These are phyloP conservation scores for Rhegmatorhina hoffmannsi DNA, from an alignment of 2,113 vertebrate species.

Conservation along the genomic window DNA sequence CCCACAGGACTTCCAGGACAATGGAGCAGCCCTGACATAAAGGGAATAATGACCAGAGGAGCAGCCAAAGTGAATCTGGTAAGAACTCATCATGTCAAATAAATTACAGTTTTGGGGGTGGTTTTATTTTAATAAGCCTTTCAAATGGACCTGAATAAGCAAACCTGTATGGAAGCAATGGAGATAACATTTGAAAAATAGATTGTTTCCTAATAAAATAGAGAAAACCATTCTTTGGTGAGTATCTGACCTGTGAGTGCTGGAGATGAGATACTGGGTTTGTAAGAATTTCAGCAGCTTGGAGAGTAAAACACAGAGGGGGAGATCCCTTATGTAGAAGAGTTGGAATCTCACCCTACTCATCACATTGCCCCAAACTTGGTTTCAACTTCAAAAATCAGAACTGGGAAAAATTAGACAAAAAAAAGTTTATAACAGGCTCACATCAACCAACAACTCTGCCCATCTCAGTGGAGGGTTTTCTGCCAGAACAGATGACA, in stretches of 20 bases:
- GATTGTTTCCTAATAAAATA: not conserved
- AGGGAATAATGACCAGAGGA: not conserved
- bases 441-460: not conserved
- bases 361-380: not conserved
- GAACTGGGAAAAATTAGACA: not conserved
- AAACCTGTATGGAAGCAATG: not conserved
- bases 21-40: not conserved
- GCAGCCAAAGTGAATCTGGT: not conserved
- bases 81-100: not conserved
- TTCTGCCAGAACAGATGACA: not conserved
- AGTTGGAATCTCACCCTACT: not conserved
- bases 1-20: not conserved
- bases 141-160: not conserved
- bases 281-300: not conserved
- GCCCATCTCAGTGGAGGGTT: not conserved
- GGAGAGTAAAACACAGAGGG: not conserved
- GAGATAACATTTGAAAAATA: not conserved
- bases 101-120: not conserved
- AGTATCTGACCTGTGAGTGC: not conserved
- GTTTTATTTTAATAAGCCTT: not conserved
- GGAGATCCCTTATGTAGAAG: not conserved
- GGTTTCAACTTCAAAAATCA: not conserved
- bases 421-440: not conserved
- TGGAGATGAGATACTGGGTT: not conserved
- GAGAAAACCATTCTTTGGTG: not conserved